Evolutionary conservation across 2,113 vertebrate genomes (phyloP).

Genomic region (Gallinago undulata): DNA sequence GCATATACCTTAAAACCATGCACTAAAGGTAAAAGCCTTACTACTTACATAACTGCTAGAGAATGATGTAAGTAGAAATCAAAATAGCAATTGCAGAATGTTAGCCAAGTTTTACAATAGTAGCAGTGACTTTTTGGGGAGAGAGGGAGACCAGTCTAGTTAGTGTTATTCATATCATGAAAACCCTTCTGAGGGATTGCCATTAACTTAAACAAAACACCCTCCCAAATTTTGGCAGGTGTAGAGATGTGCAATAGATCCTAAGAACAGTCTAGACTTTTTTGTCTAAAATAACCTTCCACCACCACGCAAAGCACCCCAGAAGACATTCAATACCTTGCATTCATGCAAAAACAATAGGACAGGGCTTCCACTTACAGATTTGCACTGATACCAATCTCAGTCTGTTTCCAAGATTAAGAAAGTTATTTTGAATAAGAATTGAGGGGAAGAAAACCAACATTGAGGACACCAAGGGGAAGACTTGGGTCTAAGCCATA

Average conservation of each 20-base stretch:
- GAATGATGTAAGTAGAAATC: background rate
- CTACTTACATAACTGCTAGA: background rate
- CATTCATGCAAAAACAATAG: slow-evolving; percentile 1
- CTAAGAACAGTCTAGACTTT: slow-evolving; percentile 41
- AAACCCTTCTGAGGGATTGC: background rate
- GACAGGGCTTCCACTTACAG: background rate
- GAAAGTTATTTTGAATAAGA: slow-evolving; percentile 35
- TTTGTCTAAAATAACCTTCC: background rate
- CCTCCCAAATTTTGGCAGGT: background rate
- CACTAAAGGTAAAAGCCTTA: background rate
- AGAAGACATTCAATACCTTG: slow-evolving; percentile 10
- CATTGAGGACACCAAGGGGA: background rate
- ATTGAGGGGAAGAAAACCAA: background rate
- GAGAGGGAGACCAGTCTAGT: background rate
- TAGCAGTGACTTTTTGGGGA: background rate
- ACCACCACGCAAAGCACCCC: background rate
- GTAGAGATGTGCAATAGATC: slow-evolving; percentile 7
- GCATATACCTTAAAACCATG: background rate
- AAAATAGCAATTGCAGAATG: background rate
- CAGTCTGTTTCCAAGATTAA: slow-evolving; percentile 12
- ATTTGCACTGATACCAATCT: slow-evolving; percentile 7
- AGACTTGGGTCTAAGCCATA: background rate
- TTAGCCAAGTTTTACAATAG: background rate
- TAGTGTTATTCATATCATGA: rapidly evolving
- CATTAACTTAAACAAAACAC: background rate